phyloP scores from a whole-genome alignment of 2,797 vertebrate species.

The Hyperoplus lanceolatus region DNA sequence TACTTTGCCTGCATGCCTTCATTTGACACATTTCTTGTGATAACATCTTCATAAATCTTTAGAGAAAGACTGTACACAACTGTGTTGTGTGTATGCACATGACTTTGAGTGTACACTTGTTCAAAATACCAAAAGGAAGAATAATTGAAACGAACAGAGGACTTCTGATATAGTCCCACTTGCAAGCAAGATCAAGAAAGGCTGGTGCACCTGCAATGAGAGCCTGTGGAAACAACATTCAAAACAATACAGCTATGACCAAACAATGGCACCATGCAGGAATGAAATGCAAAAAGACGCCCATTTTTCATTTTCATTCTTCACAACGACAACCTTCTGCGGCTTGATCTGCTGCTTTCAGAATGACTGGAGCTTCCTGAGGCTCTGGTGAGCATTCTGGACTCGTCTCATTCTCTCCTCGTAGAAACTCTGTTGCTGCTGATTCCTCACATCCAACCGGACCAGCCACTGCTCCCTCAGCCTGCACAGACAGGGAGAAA shows the following conservation, averaged over 20 bases:
- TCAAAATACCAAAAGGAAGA: not conserved
- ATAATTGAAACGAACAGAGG: not conserved
- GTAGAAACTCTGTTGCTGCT: slow-evolving; percentile 64
- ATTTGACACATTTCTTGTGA: not conserved
- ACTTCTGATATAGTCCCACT: not conserved
- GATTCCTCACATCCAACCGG: slow-evolving; percentile 64
- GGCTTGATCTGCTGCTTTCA: slow-evolving; percentile 5
- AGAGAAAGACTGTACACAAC: not conserved
- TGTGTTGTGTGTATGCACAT: not conserved
- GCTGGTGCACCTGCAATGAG: too few relatives aligned
- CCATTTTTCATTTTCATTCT: too few relatives aligned
- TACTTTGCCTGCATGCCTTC: not conserved
- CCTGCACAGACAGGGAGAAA: slow-evolving; percentile 33
- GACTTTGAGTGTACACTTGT: not conserved
- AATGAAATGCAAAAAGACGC: too few relatives aligned
- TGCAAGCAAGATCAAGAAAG: too few relatives aligned
- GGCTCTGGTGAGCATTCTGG: slow-evolving; percentile 53
- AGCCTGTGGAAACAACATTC: too few relatives aligned
- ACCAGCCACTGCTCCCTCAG: slow-evolving; percentile 67
- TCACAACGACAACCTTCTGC: too few relatives aligned
- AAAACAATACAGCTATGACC: too few relatives aligned
- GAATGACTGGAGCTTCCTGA: not conserved
- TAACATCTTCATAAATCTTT: not conserved
- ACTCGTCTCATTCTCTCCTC: slow-evolving; percentile 61
- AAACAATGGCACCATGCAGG: too few relatives aligned